Evolutionary conservation across 2,797 vertebrate genomes (phyloP).

Genomic region (Enteromius treurensis): DNA sequence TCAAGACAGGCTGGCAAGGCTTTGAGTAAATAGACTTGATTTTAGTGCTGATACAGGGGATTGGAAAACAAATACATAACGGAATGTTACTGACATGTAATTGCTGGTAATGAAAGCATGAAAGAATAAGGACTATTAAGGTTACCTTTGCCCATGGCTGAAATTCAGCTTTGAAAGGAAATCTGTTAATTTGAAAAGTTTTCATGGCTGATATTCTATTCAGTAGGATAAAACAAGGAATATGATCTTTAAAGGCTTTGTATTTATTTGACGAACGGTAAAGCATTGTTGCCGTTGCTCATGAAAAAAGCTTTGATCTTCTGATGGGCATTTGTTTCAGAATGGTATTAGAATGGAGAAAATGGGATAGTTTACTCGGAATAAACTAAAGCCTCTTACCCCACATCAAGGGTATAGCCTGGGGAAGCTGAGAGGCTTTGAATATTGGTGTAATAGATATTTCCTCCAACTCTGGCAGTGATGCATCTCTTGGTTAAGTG

Average conservation of each 20-base stretch:
- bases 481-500: constrained; percentile 8
- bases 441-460: constrained; percentile 34
- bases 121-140: constrained; percentile 33
- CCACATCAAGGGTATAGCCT: constrained; percentile 37
- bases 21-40: constrained; percentile 53
- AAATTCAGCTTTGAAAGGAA: constrained; percentile 37
- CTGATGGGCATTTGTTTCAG: constrained; percentile 18
- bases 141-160: constrained; percentile 17
- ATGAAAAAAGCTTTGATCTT: constrained; percentile 33
- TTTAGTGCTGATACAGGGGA: constrained; percentile 29
- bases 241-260: constrained; percentile 22
- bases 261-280: constrained; percentile 3
- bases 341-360: not conserved
- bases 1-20: constrained; percentile 47
- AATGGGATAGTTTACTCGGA: not conserved
- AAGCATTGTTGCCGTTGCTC: not conserved
- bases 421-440: constrained; percentile 7
- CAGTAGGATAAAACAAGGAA: constrained; percentile 23
- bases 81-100: constrained; percentile 53
- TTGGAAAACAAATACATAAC: constrained; percentile 50
- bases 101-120: constrained; percentile 48
- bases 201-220: constrained; percentile 14
- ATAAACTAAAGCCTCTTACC: constrained; percentile 30
- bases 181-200: constrained; percentile 7
- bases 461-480: constrained; percentile 1